phyloP scores from a whole-genome alignment of 2,113 vertebrate species.

The Triplophysa siluroides region DNA sequence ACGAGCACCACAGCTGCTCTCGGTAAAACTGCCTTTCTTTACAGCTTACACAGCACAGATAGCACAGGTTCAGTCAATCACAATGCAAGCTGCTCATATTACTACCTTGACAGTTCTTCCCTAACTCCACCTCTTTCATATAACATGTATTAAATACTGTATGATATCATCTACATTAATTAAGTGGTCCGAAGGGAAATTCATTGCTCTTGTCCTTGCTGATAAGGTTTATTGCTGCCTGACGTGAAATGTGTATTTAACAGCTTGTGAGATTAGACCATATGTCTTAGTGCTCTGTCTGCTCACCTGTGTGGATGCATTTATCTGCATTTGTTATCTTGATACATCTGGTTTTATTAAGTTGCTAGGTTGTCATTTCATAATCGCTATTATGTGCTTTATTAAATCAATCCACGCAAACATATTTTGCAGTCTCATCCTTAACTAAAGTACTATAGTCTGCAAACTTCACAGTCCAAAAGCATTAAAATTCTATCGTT shows the following conservation, averaged over 20 bases:
- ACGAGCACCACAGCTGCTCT: slow-evolving; percentile 13
- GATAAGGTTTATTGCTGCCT: too few species aligned
- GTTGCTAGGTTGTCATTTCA: neutral
- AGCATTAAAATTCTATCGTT: slow-evolving; percentile 16
- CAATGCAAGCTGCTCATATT: neutral
- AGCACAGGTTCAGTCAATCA: slow-evolving; percentile 23
- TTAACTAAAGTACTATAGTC: neutral
- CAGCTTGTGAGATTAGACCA: too few species aligned
- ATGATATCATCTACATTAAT: too few species aligned
- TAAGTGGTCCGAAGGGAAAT: too few species aligned
- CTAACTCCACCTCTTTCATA: neutral
- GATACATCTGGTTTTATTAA: neutral
- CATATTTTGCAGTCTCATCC: slow-evolving; percentile 7
- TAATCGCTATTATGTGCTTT: neutral
- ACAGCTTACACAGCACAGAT: slow-evolving; percentile 6
- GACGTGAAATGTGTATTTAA: too few species aligned
- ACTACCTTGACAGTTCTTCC: neutral
- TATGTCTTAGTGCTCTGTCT: too few species aligned
- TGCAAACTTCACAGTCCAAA: neutral
- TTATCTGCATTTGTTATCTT: neutral
- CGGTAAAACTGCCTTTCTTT: slow-evolving; percentile 13
- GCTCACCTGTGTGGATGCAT: neutral
- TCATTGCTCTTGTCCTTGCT: too few species aligned
- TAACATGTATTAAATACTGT: too few species aligned
- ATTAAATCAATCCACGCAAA: neutral